Evolutionary conservation across 2,113 vertebrate species (phyloP), one percentile per base, ranked within the genome.

Genomic region (Hippocampus guttulatus): DNA sequence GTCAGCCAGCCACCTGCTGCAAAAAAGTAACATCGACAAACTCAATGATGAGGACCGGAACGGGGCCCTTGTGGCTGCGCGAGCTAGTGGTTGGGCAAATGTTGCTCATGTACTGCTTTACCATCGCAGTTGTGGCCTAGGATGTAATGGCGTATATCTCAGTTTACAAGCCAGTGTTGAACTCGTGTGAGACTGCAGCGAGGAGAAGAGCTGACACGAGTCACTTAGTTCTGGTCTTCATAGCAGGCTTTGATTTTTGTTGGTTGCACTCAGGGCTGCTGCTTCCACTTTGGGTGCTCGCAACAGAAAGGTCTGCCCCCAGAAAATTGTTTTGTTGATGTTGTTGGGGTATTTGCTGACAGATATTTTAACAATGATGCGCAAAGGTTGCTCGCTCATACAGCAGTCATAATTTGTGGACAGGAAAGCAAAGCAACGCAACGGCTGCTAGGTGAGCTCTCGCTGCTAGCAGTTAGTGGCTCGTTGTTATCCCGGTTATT

Each of bases 1-100:
- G 67, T 57, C 51, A 68, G 47, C 33, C 51, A 45, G 67, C 49
- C 51, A 68, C 67, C 67, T 68, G 67, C 52, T 40, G 52, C 52
- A 57, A 18, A 33, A 16, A 18, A 40, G 52, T 57, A 41, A 41
- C 52, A 57, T 57, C 33, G 21, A 41, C 67, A 68, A 41, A 40
- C 33, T 57, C 18, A 68, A 57, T 57, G 52, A 55, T 57, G 52
- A 65, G 23, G 7, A 45, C 23, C 15, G 40, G 40, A 45, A 64
- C 11, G 12, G 20, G 64, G n/a, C 43, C 23, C 64, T 47, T 2
- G n/a, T 10, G 43, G 43, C 43, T 65, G 27, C 27, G 64, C n/a
- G 40, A 18, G 40, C 62, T 40, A 3, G 21, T 4, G 3, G 23
- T 15, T 45, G 41, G 43, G 43, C 45, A 65, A 65, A 65, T 65